Evolutionary conservation across 2,113 vertebrate species (phyloP).

Genomic region (Crotalus viridis): DNA sequence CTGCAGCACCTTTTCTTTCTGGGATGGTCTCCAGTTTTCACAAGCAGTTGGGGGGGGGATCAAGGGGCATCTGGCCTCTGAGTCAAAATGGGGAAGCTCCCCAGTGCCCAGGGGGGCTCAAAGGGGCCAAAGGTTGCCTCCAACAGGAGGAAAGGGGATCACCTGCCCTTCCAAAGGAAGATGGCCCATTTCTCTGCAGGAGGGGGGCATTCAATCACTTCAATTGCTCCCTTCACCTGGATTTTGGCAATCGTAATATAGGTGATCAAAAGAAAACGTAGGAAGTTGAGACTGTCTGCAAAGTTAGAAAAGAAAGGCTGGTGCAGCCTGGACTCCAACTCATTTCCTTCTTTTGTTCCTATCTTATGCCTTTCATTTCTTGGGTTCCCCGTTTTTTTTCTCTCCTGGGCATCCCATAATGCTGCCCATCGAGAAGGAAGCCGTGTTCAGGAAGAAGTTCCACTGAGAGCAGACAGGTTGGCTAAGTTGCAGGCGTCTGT

Average conservation of each 20-base stretch:
- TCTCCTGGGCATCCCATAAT: not conserved
- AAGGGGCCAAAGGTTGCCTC: not conserved
- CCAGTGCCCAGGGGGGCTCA: not conserved
- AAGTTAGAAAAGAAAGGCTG: not conserved
- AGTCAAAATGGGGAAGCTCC: not conserved
- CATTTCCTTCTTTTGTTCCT: not conserved
- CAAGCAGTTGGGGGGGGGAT: too few species aligned
- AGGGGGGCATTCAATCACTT: not conserved
- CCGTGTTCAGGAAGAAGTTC: not conserved
- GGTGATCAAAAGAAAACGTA: not conserved
- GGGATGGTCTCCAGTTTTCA: not conserved
- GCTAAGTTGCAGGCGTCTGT: not conserved
- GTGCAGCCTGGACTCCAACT: not conserved
- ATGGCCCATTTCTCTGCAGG: too few species aligned
- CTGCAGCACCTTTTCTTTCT: not conserved
- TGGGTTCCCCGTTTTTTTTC: not conserved
- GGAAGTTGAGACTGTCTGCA: not conserved
- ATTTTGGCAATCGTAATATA: not conserved
- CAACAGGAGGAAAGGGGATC: not conserved
- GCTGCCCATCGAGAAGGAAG: not conserved
- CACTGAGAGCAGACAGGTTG: not conserved
- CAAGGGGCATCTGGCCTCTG: too few species aligned
- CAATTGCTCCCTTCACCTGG: not conserved
- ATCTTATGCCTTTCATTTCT: not conserved
- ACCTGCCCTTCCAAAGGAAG: not conserved